These are phyloP conservation scores for Falco punctatus DNA, from an alignment of 2,113 vertebrate species.

Conservation along the genomic window DNA sequence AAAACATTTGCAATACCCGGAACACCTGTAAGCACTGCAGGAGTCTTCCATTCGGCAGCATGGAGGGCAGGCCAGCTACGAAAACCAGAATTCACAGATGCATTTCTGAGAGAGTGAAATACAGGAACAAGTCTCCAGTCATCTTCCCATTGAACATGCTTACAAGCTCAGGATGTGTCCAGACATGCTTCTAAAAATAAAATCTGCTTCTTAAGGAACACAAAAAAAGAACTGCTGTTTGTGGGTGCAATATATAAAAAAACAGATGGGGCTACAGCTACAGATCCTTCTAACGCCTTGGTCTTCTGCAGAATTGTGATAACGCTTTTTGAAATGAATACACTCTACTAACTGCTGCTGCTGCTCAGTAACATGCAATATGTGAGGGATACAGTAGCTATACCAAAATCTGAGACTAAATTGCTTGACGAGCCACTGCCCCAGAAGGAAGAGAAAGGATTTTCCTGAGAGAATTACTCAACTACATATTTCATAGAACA, in stretches of 20 bases:
- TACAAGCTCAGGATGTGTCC: not conserved
- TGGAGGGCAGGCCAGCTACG: not conserved
- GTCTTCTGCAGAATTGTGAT: not conserved
- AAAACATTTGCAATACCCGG: not conserved
- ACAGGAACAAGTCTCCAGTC: not conserved
- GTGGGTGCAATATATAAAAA: not conserved
- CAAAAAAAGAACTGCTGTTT: not conserved
- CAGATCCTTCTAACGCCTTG: not conserved
- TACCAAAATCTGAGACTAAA: conserved; percentile 54
- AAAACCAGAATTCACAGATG: not conserved
- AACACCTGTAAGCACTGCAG: not conserved
- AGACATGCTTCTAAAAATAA: not conserved
- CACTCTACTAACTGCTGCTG: not conserved
- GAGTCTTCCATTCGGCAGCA: not conserved
- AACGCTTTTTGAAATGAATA: not conserved
- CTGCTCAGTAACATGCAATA: not conserved
- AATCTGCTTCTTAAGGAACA: not conserved
- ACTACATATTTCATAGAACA: conserved; percentile 23
- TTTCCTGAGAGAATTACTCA: conserved; percentile 67
- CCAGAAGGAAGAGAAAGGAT: conserved; percentile 57
- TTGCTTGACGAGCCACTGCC: conserved; percentile 7
- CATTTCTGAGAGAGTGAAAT: not conserved
- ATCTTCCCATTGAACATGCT: not conserved
- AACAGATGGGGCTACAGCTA: not conserved
- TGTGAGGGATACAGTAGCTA: not conserved